Conservation (phyloP, 2,113 vertebrate genomes). For the Pseudolaguvia tuberculata region DNA sequence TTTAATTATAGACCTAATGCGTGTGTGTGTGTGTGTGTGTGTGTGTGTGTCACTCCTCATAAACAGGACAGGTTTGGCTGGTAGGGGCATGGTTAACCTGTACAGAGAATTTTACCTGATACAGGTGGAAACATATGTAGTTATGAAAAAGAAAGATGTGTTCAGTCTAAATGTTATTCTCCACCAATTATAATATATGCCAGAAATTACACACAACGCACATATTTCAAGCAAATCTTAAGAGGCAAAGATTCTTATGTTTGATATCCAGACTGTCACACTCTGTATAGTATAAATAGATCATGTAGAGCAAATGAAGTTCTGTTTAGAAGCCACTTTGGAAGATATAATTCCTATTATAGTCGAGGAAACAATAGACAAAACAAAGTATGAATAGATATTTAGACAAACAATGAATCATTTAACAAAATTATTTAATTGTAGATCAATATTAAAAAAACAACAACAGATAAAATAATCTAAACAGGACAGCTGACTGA, state of each 20-base stretch:
- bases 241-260: constrained; percentile 48
- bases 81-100: constrained; percentile 42
- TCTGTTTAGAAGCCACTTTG: constrained; percentile 70
- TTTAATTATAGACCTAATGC: constrained; percentile 34
- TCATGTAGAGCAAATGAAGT: constrained; percentile 70
- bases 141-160: constrained; percentile 22
- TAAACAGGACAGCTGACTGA: constrained; percentile 31
- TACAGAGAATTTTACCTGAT: constrained; percentile 49
- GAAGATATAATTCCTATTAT: constrained; percentile 75
- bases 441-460: constrained; percentile 14
- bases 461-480: constrained; percentile 25
- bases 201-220: constrained; percentile 55
- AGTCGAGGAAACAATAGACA: constrained; percentile 66
- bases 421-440: constrained; percentile 44
- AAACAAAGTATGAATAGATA: constrained; percentile 64
- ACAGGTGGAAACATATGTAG: constrained; percentile 41
- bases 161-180: constrained; percentile 28
- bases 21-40: too few species aligned
- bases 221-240: constrained; percentile 55
- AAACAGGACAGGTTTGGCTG: constrained; percentile 45
- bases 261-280: constrained; percentile 57
- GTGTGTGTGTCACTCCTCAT: constrained; percentile 26
- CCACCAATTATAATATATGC: constrained; percentile 56
- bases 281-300: constrained; percentile 70
- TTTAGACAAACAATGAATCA: constrained; percentile 68